Percentiles rank a stretch among this genome's conserved stretches.
Conservation (phyloP, 2,797 vertebrate species). For the Argentina silus region DNA sequence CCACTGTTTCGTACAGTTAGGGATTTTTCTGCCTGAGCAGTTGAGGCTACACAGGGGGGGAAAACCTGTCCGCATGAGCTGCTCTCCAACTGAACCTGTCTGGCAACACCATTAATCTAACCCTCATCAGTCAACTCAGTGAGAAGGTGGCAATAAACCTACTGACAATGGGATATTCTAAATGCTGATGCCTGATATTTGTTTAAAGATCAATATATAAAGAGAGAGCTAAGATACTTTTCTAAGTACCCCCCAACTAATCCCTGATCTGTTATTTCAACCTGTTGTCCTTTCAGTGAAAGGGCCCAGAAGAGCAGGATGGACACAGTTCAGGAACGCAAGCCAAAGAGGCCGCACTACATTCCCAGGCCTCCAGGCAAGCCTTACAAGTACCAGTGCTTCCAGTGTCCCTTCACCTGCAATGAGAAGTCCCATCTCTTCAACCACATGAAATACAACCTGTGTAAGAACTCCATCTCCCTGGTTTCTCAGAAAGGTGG, state of each 20-base stretch:
- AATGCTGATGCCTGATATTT: neutral
- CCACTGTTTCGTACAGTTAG: slow-evolving; percentile 56
- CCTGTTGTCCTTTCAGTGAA: slow-evolving; percentile 46
- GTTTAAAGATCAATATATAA: neutral
- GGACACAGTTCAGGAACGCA: slow-evolving; percentile 89
- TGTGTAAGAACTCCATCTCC: slow-evolving; percentile 97
- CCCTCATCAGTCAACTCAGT: slow-evolving; percentile 22
- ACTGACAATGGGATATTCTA: slow-evolving; percentile 10
- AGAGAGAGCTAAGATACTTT: neutral
- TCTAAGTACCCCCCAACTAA: neutral
- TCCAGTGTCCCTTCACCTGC: slow-evolving; percentile 99
- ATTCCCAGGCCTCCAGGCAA: slow-evolving; percentile 96
- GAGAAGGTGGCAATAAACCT: slow-evolving; percentile 29
- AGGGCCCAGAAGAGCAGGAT: slow-evolving; percentile 62
- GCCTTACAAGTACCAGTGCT: slow-evolving; percentile 98
- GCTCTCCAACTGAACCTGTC: slow-evolving; percentile 57
- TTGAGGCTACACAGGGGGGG: slow-evolving; percentile 15
- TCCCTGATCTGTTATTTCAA: slow-evolving; percentile 11
- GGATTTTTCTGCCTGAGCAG: slow-evolving; percentile 56
- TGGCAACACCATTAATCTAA: slow-evolving; percentile 38
- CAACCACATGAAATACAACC: slow-evolving; percentile 98
- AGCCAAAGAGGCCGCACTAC: slow-evolving; percentile 98
- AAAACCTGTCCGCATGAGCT: neutral
- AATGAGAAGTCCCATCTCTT: slow-evolving; percentile 99
- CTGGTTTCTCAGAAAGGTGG: slow-evolving; percentile 88